These are phyloP conservation scores for Suillia variegata DNA, from an alignment of 2,888 invertebrate species.

Conservation along the genomic window DNA sequence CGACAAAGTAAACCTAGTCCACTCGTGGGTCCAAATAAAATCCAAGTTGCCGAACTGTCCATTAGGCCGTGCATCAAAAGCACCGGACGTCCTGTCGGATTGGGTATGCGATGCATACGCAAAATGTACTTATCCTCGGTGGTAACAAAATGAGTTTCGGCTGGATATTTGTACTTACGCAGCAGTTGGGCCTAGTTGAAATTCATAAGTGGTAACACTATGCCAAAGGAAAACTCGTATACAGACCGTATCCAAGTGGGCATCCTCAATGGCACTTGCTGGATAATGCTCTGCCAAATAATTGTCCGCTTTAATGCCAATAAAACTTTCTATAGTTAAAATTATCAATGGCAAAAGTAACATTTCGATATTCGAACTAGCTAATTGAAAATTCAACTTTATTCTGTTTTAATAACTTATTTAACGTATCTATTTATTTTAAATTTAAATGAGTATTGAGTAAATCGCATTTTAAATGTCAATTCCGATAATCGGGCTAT, in stretches of 20 bases:
- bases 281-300: background rate
- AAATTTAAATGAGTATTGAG: no score
- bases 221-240: background rate
- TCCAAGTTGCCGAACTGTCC: conserved; percentile 73
- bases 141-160: conserved; percentile 67
- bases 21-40: conserved; percentile 70
- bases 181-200: conserved; percentile 40
- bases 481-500: no score
- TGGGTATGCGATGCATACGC: conserved; percentile 72
- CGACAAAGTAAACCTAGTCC: conserved; percentile 64
- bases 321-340: no score
- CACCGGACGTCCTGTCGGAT: conserved; percentile 62
- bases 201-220: background rate
- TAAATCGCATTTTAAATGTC: no score
- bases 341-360: no score
- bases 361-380: no score
- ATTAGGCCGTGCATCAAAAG: conserved; percentile 74
- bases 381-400: no score
- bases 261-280: conserved; percentile 26
- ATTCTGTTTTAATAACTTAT: no score
- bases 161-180: conserved; percentile 67
- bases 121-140: conserved; percentile 80
- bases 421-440: no score
- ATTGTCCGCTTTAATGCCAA: background rate
- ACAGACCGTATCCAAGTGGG: conserved; percentile 25